These are phyloP conservation scores for Aphis gossypii DNA, from an alignment of 1,140 invertebrate genomes.

Conservation along the genomic window DNA sequence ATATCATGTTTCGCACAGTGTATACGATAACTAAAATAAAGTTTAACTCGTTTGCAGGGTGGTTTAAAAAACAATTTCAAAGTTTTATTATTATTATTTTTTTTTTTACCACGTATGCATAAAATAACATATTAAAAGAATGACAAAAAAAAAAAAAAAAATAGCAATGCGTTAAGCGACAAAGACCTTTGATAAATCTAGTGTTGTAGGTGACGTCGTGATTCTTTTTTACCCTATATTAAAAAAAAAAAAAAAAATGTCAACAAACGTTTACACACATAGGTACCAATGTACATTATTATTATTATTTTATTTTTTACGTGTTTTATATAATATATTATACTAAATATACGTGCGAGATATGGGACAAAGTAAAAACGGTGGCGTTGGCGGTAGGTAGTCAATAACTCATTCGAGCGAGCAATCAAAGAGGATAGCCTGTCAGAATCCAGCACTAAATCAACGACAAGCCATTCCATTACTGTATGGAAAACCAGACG, in stretches of 20 bases:
- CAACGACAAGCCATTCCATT: slow-evolving; percentile 57
- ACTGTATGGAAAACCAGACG: slow-evolving; percentile 27
- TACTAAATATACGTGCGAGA: background rate
- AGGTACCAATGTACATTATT: background rate
- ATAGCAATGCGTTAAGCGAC: background rate
- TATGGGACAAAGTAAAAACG: background rate
- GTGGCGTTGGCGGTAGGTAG: slow-evolving; percentile 18
- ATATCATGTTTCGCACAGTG: background rate
- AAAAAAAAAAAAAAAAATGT: background rate
- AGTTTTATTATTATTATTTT: background rate
- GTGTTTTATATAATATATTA: background rate
- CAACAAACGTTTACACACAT: background rate
- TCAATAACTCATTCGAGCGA: slow-evolving; percentile 56
- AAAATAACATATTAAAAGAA: background rate
- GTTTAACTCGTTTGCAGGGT: background rate
- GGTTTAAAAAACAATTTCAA: background rate
- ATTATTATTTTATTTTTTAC: background rate
- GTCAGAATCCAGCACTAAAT: slow-evolving; percentile 55
- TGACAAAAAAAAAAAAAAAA: background rate
- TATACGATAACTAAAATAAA: background rate
- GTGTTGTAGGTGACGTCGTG: background rate
- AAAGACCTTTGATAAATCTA: slow-evolving; percentile 5
- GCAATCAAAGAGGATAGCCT: slow-evolving; percentile 57
- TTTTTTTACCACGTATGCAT: background rate
- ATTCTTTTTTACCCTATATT: background rate